Evolutionary conservation across 2,888 invertebrate species (phyloP).

Genomic region (Oscheius sp.): DNA sequence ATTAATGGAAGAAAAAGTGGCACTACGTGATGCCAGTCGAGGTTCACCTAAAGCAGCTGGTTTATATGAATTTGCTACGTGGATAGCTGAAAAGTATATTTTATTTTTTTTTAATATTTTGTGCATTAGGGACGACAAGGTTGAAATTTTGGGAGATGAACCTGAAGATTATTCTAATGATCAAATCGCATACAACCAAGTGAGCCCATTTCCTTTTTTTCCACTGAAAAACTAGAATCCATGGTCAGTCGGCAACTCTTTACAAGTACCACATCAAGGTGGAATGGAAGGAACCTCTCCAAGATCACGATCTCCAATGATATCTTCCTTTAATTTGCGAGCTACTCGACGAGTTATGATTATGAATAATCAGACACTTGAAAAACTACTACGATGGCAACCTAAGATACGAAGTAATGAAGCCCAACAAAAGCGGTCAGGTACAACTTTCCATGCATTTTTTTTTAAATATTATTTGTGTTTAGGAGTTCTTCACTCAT

Average conservation of each 20-base stretch:
- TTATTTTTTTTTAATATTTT: neutral
- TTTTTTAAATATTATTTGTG: too few relatives aligned
- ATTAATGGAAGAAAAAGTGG: constrained; percentile 43
- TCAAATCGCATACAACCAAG: neutral
- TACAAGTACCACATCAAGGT: neutral
- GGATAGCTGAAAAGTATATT: neutral
- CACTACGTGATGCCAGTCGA: constrained; percentile 48
- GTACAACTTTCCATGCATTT: too few relatives aligned
- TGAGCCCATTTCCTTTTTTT: neutral
- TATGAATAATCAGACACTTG: neutral
- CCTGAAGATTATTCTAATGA: neutral
- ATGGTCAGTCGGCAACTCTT: neutral
- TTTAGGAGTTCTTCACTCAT: neutral
- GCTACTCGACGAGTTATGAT: neutral
- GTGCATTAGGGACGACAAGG: neutral
- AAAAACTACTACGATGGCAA: neutral
- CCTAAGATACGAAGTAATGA: neutral
- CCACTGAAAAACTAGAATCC: neutral
- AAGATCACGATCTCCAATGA: neutral
- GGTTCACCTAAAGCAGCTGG: constrained; percentile 44
- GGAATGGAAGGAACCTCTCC: neutral
- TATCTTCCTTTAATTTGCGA: neutral
- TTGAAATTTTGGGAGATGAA: neutral
- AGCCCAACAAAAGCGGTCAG: neutral
- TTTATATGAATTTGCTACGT: neutral